These are phyloP conservation scores for Rhinolophus ferrumequinum DNA, from an alignment of 2,113 vertebrate species.

Conservation along the genomic window DNA sequence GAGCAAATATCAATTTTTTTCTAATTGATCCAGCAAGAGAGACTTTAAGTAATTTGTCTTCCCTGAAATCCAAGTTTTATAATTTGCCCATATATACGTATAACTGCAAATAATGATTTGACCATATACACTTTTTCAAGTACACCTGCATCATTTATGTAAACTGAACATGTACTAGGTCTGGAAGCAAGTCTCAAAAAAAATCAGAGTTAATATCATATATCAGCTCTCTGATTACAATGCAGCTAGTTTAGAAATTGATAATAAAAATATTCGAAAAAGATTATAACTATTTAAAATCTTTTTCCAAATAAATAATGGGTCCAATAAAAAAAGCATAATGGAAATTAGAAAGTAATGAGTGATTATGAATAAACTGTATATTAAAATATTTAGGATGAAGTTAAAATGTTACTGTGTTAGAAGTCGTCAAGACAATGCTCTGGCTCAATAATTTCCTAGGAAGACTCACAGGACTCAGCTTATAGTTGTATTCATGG, in stretches of 20 bases:
- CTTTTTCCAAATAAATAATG: conserved; percentile 9
- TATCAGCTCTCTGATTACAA: not conserved
- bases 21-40: not conserved
- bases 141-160: not conserved
- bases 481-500: not conserved
- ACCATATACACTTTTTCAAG: not conserved
- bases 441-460: not conserved
- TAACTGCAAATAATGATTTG: not conserved
- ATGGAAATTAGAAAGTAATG: not conserved
- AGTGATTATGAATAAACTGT: not conserved
- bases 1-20: not conserved
- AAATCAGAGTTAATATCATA: not conserved
- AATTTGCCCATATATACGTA: not conserved
- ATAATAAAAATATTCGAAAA: conserved; percentile 29
- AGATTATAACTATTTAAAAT: not conserved
- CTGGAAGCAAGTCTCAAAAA: not conserved
- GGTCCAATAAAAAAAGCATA: not conserved
- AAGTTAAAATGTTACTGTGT: not conserved
- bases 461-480: not conserved
- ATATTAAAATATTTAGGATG: not conserved
- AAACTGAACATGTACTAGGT: not conserved
- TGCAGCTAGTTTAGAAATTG: not conserved
- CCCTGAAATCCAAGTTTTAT: not conserved
- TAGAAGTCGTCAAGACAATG: not conserved
- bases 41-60: not conserved